A percentile compares a stretch with the other conserved stretches of the same genome.
phyloP scores from a whole-genome alignment of 1,140 invertebrate genomes.

The Microplitis mediator region DNA sequence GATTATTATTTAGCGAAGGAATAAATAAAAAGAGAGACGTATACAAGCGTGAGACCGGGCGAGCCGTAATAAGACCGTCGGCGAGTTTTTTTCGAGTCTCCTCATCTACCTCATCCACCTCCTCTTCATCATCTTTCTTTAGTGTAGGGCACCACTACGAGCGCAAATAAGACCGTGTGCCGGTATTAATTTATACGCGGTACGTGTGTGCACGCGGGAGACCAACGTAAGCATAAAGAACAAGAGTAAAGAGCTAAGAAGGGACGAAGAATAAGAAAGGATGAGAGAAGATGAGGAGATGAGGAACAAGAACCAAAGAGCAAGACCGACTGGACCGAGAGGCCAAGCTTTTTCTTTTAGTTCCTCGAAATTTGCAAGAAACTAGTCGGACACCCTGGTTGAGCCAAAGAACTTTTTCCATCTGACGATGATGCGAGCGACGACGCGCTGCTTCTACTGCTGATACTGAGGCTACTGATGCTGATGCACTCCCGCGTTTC shows the following conservation, averaged over 20 bases:
- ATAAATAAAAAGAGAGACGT: slow-evolving; percentile 38
- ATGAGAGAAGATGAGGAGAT: not conserved
- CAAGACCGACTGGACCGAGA: too few species aligned
- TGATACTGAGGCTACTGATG: not conserved
- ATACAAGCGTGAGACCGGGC: slow-evolving; percentile 57
- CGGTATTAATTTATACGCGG: slow-evolving; percentile 62
- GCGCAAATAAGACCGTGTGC: not conserved
- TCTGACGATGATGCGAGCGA: not conserved
- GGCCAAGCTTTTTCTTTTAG: slow-evolving; percentile 52
- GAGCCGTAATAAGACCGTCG: slow-evolving; percentile 60
- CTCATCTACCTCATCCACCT: slow-evolving; percentile 29
- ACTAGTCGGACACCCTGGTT: slow-evolving; percentile 57
- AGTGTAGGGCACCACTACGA: not conserved
- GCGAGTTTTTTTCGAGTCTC: slow-evolving; percentile 56
- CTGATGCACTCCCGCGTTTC: not conserved
- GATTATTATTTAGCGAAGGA: slow-evolving; percentile 4
- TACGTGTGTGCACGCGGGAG: slow-evolving; percentile 57
- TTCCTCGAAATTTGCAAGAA: slow-evolving; percentile 65
- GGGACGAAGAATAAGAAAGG: too few species aligned
- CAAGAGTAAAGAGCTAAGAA: too few species aligned
- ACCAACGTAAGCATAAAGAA: not conserved
- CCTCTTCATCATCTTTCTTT: slow-evolving; percentile 5
- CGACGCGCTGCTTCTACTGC: not conserved
- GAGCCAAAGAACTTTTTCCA: slow-evolving; percentile 13
- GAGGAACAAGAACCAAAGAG: too few species aligned